Base-by-base conservation (phyloP, 2,888 invertebrate genomes). In the Acleris laterana region DNA sequence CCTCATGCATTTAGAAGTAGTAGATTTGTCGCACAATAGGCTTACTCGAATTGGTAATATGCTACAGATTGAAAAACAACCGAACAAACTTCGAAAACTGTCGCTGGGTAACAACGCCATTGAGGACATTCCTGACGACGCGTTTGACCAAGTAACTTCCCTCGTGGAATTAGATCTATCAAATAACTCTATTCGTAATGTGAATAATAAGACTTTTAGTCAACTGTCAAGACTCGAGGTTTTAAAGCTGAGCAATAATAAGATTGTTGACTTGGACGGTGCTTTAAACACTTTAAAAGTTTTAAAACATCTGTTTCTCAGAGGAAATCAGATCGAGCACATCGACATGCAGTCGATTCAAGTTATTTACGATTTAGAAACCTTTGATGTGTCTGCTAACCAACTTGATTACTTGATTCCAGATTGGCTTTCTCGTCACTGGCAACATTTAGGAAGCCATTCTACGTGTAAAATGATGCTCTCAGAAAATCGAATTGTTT, bases 361-460 rank as follows among this genome's bases (percentile, higher is more conserved):
- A 71, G 83, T 85, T 6, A 88, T 91, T 42, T 76, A 79, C 25
- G 88, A 92, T 72, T 80, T 93, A 51, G 83, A 89, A 76, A 90
- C 88, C 0, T 89, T 92, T 42, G 92, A 92, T 65, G 74, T 91
- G 25, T 90, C 92, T 1, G 75, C 73, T 48, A 93, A 93, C 69
- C 73, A 85, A 53, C 70, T 93, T 16, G 77, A 83, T 48, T 61
- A 77, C 46, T 71, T 91, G 25, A 81, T 80, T n/a, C 81, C 89
- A 0, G 74, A 78, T 0, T 72, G 90, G 67, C 82, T 93, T 22
- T 77, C 77, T 1, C 84, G 90, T 63, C 90, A 91, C 70, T 92
- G 89, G 90, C 69, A 77, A 2, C 90, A 91, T 71, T 80, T 90
- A 11, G 74, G 71, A 4, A 79, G 80, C 32, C 80, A 81, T 69